Conservation (phyloP, 2,797 vertebrate genomes). For the Pristis pectinata region DNA sequence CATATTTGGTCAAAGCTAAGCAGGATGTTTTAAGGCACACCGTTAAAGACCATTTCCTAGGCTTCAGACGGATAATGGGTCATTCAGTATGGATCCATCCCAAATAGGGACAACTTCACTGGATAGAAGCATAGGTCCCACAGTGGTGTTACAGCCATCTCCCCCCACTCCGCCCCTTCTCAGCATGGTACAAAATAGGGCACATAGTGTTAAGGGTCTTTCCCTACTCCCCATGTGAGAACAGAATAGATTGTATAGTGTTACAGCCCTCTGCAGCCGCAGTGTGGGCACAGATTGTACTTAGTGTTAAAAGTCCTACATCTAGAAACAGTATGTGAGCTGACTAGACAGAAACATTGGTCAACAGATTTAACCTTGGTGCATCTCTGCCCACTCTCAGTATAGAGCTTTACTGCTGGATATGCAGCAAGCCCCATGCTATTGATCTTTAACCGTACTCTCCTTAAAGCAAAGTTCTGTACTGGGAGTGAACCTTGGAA, state of each 20-base stretch:
- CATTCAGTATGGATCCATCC: conserved; percentile 39
- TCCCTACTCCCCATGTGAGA: neutral
- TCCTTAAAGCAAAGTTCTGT: neutral
- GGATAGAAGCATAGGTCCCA: conserved; percentile 45
- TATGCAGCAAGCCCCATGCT: neutral
- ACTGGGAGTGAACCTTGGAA: neutral
- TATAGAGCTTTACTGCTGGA: neutral
- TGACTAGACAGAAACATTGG: too few relatives aligned
- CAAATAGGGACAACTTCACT: neutral
- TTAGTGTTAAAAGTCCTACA: conserved; percentile 43
- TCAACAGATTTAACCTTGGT: neutral
- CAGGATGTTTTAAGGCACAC: conserved; percentile 47
- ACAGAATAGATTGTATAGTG: neutral
- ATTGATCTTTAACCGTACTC: neutral
- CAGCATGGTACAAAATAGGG: neutral
- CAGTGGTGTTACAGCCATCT: conserved; percentile 33
- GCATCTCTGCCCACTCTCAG: neutral
- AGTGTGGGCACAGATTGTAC: conserved; percentile 44
- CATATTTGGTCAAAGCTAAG: conserved; percentile 57
- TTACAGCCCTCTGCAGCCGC: neutral
- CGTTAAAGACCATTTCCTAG: conserved; percentile 44
- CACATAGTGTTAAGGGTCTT: neutral
- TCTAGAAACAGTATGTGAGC: neutral
- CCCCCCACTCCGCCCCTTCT: conserved; percentile 8
- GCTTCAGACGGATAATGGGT: conserved; percentile 62